These are phyloP conservation scores for Thunnus maccoyii DNA, from an alignment of 2,113 vertebrate species.

Conservation along the genomic window DNA sequence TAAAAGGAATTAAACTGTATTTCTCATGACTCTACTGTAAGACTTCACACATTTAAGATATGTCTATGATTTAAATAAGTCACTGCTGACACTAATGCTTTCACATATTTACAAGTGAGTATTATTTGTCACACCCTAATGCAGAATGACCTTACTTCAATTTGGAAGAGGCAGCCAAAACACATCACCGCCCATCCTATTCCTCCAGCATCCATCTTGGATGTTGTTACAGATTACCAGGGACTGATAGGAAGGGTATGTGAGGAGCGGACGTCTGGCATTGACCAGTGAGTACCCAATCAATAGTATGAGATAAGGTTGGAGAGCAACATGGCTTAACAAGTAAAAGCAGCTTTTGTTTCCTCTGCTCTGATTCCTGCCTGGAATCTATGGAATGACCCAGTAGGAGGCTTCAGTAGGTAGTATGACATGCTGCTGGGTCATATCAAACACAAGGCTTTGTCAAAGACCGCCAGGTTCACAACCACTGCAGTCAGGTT, in stretches of 20 bases:
- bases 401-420: constrained; percentile 11
- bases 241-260: neutral
- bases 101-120: neutral
- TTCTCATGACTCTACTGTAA: neutral
- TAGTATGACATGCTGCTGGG: neutral
- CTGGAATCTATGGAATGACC: constrained; percentile 54
- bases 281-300: constrained; percentile 19
- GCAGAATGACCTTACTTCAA: constrained; percentile 1
- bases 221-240: constrained; percentile 4
- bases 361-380: constrained; percentile 34
- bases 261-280: neutral
- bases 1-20: neutral
- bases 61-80: neutral
- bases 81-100: neutral
- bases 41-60: neutral
- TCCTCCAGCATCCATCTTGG: constrained; percentile 17
- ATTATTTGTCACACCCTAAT: constrained; percentile 3
- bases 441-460: constrained; percentile 26
- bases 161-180: neutral
- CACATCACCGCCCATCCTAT: neutral
- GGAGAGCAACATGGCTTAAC: neutral
- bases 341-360: constrained; percentile 23
- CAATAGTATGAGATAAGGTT: constrained; percentile 16
- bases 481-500: neutral
- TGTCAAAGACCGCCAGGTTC: constrained; percentile 8